These are phyloP conservation scores for Spicauda simplicius DNA, from an alignment of 2,888 invertebrate species.

Conservation along the genomic window DNA sequence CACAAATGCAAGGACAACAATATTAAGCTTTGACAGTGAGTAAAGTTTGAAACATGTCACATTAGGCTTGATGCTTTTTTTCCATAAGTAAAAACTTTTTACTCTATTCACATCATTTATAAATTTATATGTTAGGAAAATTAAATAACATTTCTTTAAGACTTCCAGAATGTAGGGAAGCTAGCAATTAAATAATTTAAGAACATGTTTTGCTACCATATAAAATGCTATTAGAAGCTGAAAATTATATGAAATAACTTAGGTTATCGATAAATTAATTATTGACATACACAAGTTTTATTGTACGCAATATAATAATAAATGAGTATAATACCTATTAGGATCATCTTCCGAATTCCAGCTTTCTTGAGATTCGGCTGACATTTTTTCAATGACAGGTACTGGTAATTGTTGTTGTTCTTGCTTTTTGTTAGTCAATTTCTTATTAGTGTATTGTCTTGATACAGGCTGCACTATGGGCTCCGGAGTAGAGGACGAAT, in stretches of 20 bases:
- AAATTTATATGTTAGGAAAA: no score
- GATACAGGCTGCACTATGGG: slow-evolving; percentile 60
- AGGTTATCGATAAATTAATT: no score
- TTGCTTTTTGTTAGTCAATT: slow-evolving; percentile 61
- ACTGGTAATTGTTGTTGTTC: slow-evolving; percentile 49
- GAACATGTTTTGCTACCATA: no score
- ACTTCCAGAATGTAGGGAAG: no score
- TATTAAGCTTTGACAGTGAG: neutral
- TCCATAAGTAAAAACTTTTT: no score
- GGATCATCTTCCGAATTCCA: slow-evolving; percentile 97
- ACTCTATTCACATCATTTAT: no score
- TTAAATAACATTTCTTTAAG: no score
- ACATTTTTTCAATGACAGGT: slow-evolving; percentile 64
- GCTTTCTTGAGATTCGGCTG: slow-evolving; percentile 86
- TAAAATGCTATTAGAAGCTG: no score
- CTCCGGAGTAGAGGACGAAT: slow-evolving; percentile 53
- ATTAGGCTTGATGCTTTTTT: no score
- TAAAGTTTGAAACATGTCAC: slow-evolving; percentile 5
- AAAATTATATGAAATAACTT: no score
- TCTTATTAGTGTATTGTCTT: slow-evolving; percentile 74
- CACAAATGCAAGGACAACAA: neutral
- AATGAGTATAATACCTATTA: slow-evolving; percentile 81
- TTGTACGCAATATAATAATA: neutral
- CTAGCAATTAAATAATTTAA: no score
- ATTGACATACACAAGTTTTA: no score